phyloP scores from a whole-genome alignment of 1,140 invertebrate genomes.

The Scylla paramamosain region DNA sequence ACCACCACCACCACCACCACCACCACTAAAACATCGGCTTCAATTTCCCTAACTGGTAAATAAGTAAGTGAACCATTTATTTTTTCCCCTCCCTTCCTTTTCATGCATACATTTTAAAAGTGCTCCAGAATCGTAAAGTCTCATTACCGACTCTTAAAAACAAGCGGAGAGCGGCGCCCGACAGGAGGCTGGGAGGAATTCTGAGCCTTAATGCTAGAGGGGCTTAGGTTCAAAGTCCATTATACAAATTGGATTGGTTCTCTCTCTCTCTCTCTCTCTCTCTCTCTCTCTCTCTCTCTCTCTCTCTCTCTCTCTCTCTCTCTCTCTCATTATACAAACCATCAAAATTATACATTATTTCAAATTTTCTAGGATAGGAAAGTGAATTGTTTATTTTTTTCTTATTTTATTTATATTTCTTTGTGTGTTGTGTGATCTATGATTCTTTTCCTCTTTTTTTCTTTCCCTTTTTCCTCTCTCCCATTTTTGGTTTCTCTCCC shows the following conservation, averaged over 20 bases:
- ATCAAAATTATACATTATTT: too few species aligned
- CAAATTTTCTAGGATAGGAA: too few species aligned
- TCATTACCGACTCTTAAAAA: constrained; percentile 15
- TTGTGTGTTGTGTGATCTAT: too few species aligned
- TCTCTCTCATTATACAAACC: too few species aligned
- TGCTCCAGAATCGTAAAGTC: background rate
- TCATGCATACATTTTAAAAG: background rate
- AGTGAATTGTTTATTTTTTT: too few species aligned
- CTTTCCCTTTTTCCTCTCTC: too few species aligned
- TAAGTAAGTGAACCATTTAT: background rate
- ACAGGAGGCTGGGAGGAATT: background rate
- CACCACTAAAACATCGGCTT: background rate
- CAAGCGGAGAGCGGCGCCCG: background rate
- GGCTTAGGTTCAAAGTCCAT: background rate
- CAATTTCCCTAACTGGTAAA: background rate
- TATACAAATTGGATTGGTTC: background rate
- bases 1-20: background rate
- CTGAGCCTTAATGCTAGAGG: background rate
- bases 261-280: background rate
- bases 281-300: constrained; percentile 4
- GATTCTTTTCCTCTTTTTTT: too few species aligned
- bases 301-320: background rate
- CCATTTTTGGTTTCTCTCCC: too few species aligned
- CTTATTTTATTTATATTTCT: too few species aligned
- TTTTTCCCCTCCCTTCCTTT: background rate